Evolutionary conservation across 1,140 invertebrate genomes (phyloP), one percentile per base, ranked within the genome.

Genomic region (Rhyzopertha dominica): DNA sequence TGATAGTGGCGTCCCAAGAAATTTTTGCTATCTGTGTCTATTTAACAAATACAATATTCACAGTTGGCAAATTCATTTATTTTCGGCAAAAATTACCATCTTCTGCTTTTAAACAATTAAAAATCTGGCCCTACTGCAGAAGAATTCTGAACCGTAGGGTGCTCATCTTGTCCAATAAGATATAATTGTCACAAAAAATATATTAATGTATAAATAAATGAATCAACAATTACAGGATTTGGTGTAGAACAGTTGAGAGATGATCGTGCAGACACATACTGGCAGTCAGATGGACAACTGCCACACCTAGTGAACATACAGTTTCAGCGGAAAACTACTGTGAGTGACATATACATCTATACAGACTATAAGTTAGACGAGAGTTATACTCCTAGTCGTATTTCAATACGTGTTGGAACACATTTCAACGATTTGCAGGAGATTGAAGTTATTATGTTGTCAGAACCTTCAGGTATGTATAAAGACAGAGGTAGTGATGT

Each of bases 341-440:
- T 99, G 12, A 82, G 87, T 45, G 90, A 97, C 70, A 88, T 99
- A 43, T 95, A 90, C 63, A 87, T 99, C 41, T 98, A 97, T 64
- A 93, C 93, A 1, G 95, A 99, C 70, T 98, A 92, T 65, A 98
- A 98, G 69, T 67, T 95, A 10, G 96, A 99, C 74, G 96, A 99
- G 73, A 97, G 94, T 66, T 99, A 99, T 60, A 99, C 96, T 1
- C 96, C 96, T 0, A 94, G 88, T 53, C 83, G 92, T 65, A 92
- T 98, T 51, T 96, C 93, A 1, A 87, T 98, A 44, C 72, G 94
- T 56, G 90, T 90, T 29, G 95, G 95, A 5, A 96, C 89, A 32
- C 89, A 96, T 70, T 96, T 98, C 56, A 97, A 97, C 71, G 95
- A 98, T 73, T 74, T 98, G n/a, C 89, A 94, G 70, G 95, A 98